These are phyloP conservation scores for Heliconius sara DNA, from an alignment of 2,888 invertebrate genomes.

Conservation along the genomic window DNA sequence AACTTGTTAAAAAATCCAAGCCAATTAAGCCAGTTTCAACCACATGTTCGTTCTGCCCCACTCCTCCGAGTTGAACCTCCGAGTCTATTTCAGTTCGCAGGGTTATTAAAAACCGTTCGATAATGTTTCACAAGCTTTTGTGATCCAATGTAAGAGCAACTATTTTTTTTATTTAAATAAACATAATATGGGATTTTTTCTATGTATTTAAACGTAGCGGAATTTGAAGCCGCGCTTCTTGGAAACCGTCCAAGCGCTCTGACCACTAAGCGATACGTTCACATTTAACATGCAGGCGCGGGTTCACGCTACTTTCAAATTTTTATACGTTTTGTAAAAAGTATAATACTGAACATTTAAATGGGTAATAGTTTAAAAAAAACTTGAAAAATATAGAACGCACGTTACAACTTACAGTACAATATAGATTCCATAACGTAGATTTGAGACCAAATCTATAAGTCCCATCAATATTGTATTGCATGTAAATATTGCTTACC, in stretches of 20 bases:
- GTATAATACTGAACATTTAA: too few species aligned
- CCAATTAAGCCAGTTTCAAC: conserved; percentile 64
- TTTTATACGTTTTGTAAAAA: too few species aligned
- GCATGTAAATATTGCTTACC: not conserved
- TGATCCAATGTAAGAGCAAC: not conserved
- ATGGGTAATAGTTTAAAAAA: not conserved
- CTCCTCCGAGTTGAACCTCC: conserved; percentile 31
- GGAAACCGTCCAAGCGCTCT: too few species aligned
- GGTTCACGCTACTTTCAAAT: too few species aligned
- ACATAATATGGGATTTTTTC: not conserved
- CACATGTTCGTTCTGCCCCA: conserved; percentile 41
- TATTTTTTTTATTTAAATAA: not conserved
- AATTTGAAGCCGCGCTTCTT: too few species aligned
- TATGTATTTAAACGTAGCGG: too few species aligned
- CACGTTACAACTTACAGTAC: not conserved
- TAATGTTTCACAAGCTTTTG: conserved; percentile 25
- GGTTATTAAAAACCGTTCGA: conserved; percentile 33
- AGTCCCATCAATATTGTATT: not conserved
- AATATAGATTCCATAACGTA: not conserved
- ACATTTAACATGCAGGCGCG: too few species aligned
- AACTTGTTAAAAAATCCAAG: conserved; percentile 76
- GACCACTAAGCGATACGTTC: too few species aligned
- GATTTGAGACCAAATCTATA: not conserved
- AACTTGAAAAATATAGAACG: not conserved
- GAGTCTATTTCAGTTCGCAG: conserved; percentile 37